Evolutionary conservation across 2,888 invertebrate species (phyloP), one percentile per base, ranked within the genome.

Genomic region (Pinctada fucata): DNA sequence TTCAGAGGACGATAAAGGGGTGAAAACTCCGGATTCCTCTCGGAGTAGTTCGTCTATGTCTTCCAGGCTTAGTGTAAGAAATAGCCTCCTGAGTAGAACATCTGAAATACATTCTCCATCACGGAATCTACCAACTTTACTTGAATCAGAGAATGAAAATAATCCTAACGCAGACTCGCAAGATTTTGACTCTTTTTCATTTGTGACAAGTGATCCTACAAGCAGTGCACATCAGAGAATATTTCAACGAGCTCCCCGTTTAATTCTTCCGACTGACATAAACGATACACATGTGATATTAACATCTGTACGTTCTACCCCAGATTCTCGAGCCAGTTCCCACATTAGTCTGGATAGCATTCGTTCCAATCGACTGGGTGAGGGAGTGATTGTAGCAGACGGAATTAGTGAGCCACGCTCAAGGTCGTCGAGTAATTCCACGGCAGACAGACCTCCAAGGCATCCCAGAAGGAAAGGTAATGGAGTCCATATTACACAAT

Each of bases 261-360:
- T 68, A 49, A 65, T 67, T 13, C 66, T 75, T 8, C 72, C 71
- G 49, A 50, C 71, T 50, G 79, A 75, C 67, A 75, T 75, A 52
- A 71, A 75, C 50, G 68, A 69, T 67, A 52, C 74, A 70, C 64
- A 70, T 63, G 58, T 79, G 47, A 71, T 63, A 63, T 71, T 77
- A 76, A 79, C 79, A 65, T 79, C 79, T 73, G 70, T 76, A 52
- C 76, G 79, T 73, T 79, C 79, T 72, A 76, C 79, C 65, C 79
- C 79, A 76, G 79, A 79, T 70, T 74, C 76, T 4, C 64, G 73
- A 74, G 73, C 72, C 63, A 74, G 64, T 51, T 75, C 74, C 68
- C 74, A 74, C 10, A 74, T 74, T 45, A 75, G 74, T n/a, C 74
- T 74, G 45, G 68, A 66, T 16, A 78, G 67, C 50, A 58, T 72